phyloP scores from a whole-genome alignment of 1,140 invertebrate genomes.

The Wasmannia auropunctata region DNA sequence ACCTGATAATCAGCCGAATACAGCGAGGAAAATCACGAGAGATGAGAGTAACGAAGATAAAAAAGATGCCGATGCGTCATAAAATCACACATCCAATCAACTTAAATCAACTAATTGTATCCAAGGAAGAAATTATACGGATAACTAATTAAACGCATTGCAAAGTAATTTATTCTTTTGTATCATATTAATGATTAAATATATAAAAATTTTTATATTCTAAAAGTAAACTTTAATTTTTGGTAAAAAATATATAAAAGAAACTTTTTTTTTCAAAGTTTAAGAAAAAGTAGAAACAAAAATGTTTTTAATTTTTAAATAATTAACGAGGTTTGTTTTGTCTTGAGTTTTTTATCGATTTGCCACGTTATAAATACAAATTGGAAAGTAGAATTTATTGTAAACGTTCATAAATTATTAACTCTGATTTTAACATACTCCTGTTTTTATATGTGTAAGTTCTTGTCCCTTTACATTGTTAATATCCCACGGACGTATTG shows the following conservation, averaged over 20 bases:
- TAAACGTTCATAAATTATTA: not conserved
- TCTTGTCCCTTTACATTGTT: not conserved
- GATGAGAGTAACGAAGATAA: not conserved
- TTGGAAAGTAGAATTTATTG: not conserved
- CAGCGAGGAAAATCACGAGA: not conserved
- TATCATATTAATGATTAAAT: no score
- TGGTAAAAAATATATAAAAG: not conserved
- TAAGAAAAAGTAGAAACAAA: not conserved
- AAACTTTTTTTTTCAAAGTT: not conserved
- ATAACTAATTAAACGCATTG: no score
- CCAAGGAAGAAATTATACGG: not conserved
- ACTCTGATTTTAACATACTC: not conserved
- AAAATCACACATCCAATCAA: no score
- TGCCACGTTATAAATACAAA: conserved; percentile 80
- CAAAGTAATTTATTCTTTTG: no score
- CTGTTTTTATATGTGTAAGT: not conserved
- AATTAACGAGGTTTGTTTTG: not conserved
- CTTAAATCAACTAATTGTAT: not conserved
- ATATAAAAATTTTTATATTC: not conserved
- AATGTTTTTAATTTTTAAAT: not conserved
- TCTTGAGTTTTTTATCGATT: not conserved
- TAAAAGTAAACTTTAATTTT: not conserved
- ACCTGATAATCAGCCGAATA: no score
- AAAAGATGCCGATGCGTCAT: not conserved
- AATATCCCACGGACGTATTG: not conserved